phyloP scores from a whole-genome alignment of 2,113 vertebrate species.

The Cottus gobio region DNA sequence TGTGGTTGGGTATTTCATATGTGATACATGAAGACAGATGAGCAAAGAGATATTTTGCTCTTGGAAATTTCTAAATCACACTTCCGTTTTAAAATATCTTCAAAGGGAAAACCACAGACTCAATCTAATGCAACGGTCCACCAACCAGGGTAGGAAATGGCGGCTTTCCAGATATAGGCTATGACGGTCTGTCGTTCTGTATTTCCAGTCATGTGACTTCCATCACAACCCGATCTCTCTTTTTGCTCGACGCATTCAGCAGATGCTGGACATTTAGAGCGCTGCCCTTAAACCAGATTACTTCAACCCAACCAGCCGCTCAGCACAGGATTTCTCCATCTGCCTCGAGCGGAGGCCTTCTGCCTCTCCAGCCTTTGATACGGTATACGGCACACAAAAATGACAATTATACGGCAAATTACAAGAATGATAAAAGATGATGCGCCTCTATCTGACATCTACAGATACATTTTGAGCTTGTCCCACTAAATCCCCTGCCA shows the following conservation, averaged over 20 bases:
- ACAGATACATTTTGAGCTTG: not conserved
- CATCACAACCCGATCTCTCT: not conserved
- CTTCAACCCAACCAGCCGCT: constrained; percentile 36
- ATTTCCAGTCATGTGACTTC: constrained; percentile 36
- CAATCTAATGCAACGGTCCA: not conserved
- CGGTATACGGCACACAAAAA: not conserved
- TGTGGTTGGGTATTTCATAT: not conserved
- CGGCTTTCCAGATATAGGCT: not conserved
- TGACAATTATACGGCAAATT: not conserved
- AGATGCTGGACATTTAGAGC: constrained; percentile 19
- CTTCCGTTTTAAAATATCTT: not conserved
- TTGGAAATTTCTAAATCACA: not conserved
- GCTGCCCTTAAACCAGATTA: constrained; percentile 47
- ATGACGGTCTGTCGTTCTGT: not conserved
- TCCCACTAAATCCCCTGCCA: not conserved
- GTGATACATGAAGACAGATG: not conserved
- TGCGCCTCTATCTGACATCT: not conserved
- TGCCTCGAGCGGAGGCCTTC: constrained; percentile 18
- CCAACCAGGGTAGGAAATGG: not conserved
- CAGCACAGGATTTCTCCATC: constrained; percentile 25
- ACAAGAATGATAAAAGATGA: not conserved
- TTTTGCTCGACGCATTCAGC: constrained; percentile 5
- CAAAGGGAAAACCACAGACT: not conserved
- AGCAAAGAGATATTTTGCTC: not conserved
- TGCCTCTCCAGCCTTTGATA: not conserved